Evolutionary conservation across 2,113 vertebrate species (phyloP), one percentile per base, ranked within the genome.

Genomic region (Lucifuga dentata): DNA sequence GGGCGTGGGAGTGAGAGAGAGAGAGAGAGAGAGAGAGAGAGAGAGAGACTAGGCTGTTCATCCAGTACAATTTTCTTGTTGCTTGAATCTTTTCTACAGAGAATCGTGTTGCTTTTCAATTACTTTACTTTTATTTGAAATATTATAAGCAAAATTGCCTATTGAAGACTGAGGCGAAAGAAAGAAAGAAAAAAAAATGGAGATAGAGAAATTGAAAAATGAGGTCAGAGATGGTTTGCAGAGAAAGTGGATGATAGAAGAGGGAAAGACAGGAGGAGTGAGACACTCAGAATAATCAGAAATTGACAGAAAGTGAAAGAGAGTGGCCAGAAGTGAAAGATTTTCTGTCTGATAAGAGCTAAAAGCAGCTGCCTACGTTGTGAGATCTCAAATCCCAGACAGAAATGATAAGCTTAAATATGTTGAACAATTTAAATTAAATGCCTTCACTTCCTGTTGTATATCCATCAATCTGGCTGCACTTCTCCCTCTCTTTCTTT

Each of bases 291-390:
- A 15, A 19, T n/a, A 39, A 7, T 51, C 23, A 52, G 15, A 51
- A 55, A 72, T 57, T 44, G 16, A 43, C 11, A 24, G 44, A 16
- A 56, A 19, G 24, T 5, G 39, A n/a, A 53, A 43, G 24, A 45
- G 21, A 17, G 41, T 35, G 39, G 78, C 66, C 49, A 67, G 46
- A 26, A 13, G 55, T 59, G 23, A 32, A 35, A 58, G 63, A 84
- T 82, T 46, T 38, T 36, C 33, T 49, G 48, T 20, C 33, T 44
- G 68, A 83, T 75, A 65, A 39, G 26, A 10, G 50, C 68, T 33
- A 48, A 76, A 40, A 56, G 60, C 20, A 21, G 36, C 67, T 83
- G 84, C 80, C 73, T 78, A 57, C 60, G 61, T 83, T 57, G 51
- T 21, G 56, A 67, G 41, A 23, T 51, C 20, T 59, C 43, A 16